Conservation (phyloP, 2,113 vertebrate species). For the Sander lucioperca region DNA sequence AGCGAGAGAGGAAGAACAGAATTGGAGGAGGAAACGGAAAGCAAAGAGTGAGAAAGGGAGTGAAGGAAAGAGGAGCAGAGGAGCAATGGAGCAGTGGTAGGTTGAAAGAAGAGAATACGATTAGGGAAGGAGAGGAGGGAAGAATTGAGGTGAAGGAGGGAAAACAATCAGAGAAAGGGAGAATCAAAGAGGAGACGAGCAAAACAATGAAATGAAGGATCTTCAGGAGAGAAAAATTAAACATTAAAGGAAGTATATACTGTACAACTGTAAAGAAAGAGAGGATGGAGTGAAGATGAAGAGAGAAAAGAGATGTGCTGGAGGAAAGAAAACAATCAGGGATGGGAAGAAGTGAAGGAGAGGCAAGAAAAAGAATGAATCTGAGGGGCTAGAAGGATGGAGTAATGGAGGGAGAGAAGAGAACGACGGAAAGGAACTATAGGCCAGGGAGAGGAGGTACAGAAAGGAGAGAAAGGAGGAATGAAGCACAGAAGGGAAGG, state of each 20-base stretch:
- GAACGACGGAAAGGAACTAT: too few species aligned
- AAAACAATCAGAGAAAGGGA: background rate
- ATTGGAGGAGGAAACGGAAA: background rate
- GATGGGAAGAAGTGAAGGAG: background rate
- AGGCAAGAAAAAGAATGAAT: background rate
- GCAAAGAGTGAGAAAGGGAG: background rate
- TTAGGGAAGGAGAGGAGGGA: background rate
- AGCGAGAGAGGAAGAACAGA: background rate
- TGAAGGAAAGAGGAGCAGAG: background rate
- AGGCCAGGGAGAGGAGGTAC: background rate
- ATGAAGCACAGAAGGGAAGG: background rate
- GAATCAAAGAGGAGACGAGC: background rate
- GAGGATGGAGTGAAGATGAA: background rate
- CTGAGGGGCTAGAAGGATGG: background rate
- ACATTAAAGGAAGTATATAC: background rate
- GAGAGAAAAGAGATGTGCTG: background rate
- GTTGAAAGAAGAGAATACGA: background rate
- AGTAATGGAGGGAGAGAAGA: too few species aligned
- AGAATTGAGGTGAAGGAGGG: background rate
- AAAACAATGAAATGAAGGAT: too few species aligned
- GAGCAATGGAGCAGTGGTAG: background rate
- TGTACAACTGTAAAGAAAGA: background rate
- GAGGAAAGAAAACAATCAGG: background rate
- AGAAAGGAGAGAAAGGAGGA: background rate
- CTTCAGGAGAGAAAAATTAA: background rate